Evolutionary conservation across 2,797 vertebrate genomes (phyloP).

Genomic region (Acanthopagrus latus): DNA sequence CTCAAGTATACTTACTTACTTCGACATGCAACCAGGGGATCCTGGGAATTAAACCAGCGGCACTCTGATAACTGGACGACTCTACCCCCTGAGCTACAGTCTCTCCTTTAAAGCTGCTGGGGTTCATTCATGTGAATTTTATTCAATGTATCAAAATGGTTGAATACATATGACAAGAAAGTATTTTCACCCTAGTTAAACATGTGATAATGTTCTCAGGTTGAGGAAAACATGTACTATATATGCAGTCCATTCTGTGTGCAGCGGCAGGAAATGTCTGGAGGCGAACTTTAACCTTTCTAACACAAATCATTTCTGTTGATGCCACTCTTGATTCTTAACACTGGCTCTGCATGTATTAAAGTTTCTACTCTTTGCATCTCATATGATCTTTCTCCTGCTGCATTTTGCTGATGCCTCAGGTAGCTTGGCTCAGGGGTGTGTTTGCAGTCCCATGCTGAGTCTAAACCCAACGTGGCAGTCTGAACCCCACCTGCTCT

Average conservation of each 20-base stretch:
- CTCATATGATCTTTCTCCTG: not conserved
- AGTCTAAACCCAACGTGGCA: constrained; percentile 40
- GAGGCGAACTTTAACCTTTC: not conserved
- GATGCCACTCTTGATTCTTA: not conserved
- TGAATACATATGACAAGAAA: constrained; percentile 19
- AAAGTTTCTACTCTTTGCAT: not conserved
- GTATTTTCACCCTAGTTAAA: not conserved
- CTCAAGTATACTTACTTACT: no score
- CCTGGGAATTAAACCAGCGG: no score
- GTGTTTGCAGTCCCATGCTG: constrained; percentile 20
- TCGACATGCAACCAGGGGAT: no score
- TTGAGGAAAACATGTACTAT: not conserved
- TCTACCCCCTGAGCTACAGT: no score
- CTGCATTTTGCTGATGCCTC: constrained; percentile 5
- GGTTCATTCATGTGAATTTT: not conserved
- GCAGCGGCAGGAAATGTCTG: not conserved
- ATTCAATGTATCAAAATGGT: not conserved
- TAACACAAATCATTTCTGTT: not conserved
- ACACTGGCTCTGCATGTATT: not conserved
- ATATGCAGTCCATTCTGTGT: no score
- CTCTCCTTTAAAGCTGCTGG: not conserved
- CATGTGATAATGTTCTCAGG: not conserved
- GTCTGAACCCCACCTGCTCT: constrained; percentile 40
- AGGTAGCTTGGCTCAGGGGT: constrained; percentile 4
- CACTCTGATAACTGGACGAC: no score